Conservation (phyloP, 2,113 vertebrate genomes). For the Arothron firmamentum region DNA sequence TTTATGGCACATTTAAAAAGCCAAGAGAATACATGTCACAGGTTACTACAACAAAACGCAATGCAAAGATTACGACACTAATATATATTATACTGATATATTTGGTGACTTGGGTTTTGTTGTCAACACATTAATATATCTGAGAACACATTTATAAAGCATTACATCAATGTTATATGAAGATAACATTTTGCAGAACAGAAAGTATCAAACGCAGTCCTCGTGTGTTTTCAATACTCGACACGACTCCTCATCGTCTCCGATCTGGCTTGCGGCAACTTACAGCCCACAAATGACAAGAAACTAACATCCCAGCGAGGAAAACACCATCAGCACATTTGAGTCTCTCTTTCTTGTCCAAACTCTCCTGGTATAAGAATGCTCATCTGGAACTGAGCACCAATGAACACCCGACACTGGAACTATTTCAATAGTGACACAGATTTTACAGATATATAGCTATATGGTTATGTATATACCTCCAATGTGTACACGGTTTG, state of each 20-base stretch:
- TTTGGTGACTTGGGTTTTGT: slow-evolving; percentile 66
- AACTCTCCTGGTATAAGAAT: slow-evolving; percentile 45
- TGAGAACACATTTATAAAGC: slow-evolving; percentile 75
- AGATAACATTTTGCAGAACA: slow-evolving; percentile 63
- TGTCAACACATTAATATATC: slow-evolving; percentile 67
- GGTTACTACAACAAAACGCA: slow-evolving; percentile 71
- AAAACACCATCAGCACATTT: slow-evolving; percentile 26
- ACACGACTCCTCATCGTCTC: slow-evolving; percentile 42
- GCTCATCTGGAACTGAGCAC: slow-evolving; percentile 54
- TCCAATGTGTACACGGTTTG: slow-evolving; percentile 72
- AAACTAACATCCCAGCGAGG: slow-evolving; percentile 34
- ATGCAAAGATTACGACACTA: slow-evolving; percentile 75
- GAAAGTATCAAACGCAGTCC: slow-evolving; percentile 66
- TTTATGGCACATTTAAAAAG: slow-evolving; percentile 79
- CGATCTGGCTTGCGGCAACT: slow-evolving; percentile 40
- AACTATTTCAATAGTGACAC: slow-evolving; percentile 65
- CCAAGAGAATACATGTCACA: slow-evolving; percentile 71
- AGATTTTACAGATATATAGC: slow-evolving; percentile 70
- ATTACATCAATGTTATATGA: slow-evolving; percentile 73
- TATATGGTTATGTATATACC: slow-evolving; percentile 73
- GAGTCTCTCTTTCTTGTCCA: slow-evolving; percentile 37
- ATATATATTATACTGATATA: slow-evolving; percentile 54
- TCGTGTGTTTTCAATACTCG: slow-evolving; percentile 52
- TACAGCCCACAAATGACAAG: slow-evolving; percentile 49
- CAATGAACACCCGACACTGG: slow-evolving; percentile 49